These are phyloP conservation scores for Clostera curtula DNA, from an alignment of 2,888 invertebrate genomes.

Conservation along the genomic window DNA sequence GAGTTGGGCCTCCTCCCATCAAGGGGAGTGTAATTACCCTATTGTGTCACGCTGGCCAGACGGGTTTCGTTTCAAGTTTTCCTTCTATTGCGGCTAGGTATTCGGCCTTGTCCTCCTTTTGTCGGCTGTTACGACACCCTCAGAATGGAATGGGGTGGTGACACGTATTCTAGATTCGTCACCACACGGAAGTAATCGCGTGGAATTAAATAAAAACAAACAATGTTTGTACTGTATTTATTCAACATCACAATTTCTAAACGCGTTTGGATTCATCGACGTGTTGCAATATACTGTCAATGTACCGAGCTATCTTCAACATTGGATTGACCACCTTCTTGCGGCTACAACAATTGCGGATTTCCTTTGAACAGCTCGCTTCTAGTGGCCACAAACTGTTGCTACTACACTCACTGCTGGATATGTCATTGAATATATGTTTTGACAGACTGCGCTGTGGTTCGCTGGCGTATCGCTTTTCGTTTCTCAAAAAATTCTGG, in stretches of 20 bases:
- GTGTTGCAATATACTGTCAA: constrained; percentile 45
- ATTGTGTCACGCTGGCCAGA: too few relatives aligned
- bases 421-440: constrained; percentile 14
- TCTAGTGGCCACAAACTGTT: constrained; percentile 20
- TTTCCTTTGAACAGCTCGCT: constrained; percentile 3
- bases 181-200: too few relatives aligned
- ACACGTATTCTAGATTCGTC: too few relatives aligned
- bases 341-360: constrained; percentile 25
- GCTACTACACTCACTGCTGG: constrained; percentile 20
- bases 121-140: too few relatives aligned
- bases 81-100: too few relatives aligned
- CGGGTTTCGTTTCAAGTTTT: too few relatives aligned
- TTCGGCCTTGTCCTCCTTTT: too few relatives aligned
- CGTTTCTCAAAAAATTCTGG: constrained; percentile 14
- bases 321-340: constrained; percentile 39
- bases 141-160: too few relatives aligned
- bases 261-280: constrained; percentile 27
- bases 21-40: too few relatives aligned
- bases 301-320: constrained; percentile 43
- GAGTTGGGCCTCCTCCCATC: too few relatives aligned
- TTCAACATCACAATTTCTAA: constrained; percentile 18
- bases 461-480: constrained; percentile 26
- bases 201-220: constrained; percentile 2
- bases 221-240: constrained; percentile 9
- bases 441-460: constrained; percentile 26